These are phyloP conservation scores for Pachyseris speciosa DNA, from an alignment of 64 coral and sea anemone species.

Conservation along the genomic window DNA sequence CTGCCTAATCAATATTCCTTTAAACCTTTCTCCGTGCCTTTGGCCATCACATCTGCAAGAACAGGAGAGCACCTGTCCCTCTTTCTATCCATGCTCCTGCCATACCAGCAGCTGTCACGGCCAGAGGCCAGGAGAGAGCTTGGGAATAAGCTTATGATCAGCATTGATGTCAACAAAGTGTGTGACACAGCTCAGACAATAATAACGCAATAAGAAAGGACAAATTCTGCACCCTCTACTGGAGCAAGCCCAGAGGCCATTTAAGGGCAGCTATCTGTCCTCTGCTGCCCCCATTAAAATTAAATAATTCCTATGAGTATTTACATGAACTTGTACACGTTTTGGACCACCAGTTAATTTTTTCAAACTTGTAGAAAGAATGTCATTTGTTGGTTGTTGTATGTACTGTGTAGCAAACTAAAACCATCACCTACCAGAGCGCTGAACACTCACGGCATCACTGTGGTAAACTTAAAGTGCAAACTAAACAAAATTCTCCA, in stretches of 20 bases:
- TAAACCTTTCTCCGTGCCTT: background rate
- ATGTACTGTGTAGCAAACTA: conserved; percentile 10
- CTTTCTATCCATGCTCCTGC: background rate
- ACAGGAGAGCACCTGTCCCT: background rate
- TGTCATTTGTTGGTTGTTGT: conserved; percentile 1
- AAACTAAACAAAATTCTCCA: conserved; percentile 26
- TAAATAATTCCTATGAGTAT: conserved; percentile 59
- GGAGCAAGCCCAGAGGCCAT: background rate
- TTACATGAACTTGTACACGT: conserved; percentile 45
- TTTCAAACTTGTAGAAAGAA: conserved; percentile 50
- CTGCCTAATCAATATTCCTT: background rate
- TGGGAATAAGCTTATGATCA: background rate
- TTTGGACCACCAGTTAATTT: background rate
- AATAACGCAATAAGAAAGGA: conserved; percentile 1
- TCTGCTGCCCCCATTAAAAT: conserved; percentile 35
- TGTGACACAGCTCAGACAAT: background rate
- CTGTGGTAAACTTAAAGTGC: background rate
- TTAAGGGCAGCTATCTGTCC: background rate
- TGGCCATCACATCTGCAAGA: too few relatives aligned
- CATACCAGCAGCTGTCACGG: background rate
- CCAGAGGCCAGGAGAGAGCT: background rate
- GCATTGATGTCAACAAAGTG: background rate
- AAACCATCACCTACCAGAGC: background rate
- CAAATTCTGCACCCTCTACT: conserved; percentile 21
- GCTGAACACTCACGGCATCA: background rate